Evolutionary conservation across 2,113 vertebrate species (phyloP).

Genomic region (Pogona vitticeps): DNA sequence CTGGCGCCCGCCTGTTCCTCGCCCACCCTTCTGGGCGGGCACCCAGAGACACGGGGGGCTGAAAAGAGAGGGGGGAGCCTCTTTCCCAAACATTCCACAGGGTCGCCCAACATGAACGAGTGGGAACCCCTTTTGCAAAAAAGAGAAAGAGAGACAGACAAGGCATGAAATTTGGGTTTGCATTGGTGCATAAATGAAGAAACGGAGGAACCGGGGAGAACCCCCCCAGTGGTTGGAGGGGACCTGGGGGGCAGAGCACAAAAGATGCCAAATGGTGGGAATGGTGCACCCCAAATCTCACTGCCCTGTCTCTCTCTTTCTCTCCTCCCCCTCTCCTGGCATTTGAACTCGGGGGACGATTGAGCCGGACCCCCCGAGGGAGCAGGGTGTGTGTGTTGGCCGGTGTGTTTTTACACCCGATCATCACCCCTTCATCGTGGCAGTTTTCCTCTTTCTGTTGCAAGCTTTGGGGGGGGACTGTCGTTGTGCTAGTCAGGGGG

Average conservation of each 20-base stretch:
- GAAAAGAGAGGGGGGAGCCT: too few species aligned
- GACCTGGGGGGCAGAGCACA: constrained; percentile 37
- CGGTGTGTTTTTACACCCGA: not conserved
- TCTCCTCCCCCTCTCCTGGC: not conserved
- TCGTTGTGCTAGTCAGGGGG: too few species aligned
- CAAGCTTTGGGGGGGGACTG: too few species aligned
- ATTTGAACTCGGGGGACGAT: constrained; percentile 46
- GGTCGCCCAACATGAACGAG: not conserved
- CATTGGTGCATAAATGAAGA: not conserved
- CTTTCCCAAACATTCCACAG: constrained; percentile 40
- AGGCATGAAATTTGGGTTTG: too few species aligned
- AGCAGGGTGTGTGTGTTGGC: not conserved
- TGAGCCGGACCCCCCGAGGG: not conserved
- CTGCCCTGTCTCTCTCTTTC: not conserved
- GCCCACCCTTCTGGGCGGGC: not conserved
- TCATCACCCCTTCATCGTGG: not conserved
- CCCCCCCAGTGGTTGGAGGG: constrained; percentile 29
- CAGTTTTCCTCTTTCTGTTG: not conserved
- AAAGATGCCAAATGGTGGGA: not conserved
- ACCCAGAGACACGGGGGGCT: not conserved
- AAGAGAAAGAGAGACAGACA: too few species aligned
- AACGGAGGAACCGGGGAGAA: not conserved
- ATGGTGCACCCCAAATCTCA: not conserved
- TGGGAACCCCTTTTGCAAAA: too few species aligned
- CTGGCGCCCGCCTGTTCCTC: too few species aligned